phyloP scores from a whole-genome alignment of 2,888 invertebrate genomes.

The Exephanes ischioxanthus region DNA sequence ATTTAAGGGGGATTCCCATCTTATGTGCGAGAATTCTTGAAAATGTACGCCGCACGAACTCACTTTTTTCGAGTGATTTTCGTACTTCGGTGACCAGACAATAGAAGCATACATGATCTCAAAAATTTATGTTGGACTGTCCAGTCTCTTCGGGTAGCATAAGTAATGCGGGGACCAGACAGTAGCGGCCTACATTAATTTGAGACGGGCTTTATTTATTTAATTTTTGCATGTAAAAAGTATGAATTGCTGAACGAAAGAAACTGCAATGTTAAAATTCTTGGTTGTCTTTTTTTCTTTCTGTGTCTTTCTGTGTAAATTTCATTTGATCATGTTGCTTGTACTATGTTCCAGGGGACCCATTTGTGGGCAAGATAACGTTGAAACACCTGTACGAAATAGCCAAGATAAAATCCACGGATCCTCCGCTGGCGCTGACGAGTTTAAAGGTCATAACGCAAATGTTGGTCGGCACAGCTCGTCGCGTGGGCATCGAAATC shows the following conservation, averaged over 20 bases:
- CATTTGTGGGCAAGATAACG: conserved; percentile 95
- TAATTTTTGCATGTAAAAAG: neutral
- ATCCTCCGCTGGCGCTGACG: conserved; percentile 90
- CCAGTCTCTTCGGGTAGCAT: no score
- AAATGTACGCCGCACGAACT: no score
- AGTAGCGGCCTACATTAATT: no score
- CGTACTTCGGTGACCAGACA: no score
- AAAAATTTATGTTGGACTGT: no score
- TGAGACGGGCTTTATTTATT: no score
- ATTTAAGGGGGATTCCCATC: no score
- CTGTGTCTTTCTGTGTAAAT: neutral
- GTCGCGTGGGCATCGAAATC: conserved; percentile 94
- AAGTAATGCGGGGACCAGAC: no score
- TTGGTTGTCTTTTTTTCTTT: neutral
- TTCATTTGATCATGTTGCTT: neutral
- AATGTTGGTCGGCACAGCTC: conserved; percentile 92
- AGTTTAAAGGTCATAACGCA: conserved; percentile 91
- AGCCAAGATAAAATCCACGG: conserved; percentile 96
- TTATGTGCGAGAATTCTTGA: no score
- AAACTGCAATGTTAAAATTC: neutral
- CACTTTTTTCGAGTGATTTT: no score
- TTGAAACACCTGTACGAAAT: conserved; percentile 99
- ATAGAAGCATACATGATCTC: no score
- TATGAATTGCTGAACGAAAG: neutral
- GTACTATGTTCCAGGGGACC: conserved; percentile 87